These are phyloP conservation scores for Agrilus cyanescens DNA, from an alignment of 2,888 invertebrate species.

Conservation along the genomic window DNA sequence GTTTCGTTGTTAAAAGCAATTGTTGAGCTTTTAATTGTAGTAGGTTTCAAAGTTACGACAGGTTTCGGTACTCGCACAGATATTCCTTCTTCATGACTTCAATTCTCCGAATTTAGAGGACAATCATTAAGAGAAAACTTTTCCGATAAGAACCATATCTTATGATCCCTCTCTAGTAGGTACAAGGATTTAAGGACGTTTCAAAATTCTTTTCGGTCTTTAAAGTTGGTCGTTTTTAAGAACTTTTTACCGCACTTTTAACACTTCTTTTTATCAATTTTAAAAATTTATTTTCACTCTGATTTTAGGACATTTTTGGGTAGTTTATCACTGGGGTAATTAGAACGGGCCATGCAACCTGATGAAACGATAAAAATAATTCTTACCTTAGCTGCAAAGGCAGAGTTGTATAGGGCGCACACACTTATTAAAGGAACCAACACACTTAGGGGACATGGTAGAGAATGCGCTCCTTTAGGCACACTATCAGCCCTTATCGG, in stretches of 20 bases:
- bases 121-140: too few species aligned
- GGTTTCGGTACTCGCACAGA: too few species aligned
- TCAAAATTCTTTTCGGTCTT: background rate
- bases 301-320: background rate
- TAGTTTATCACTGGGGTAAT: too few species aligned
- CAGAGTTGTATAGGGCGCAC: slow-evolving; percentile 36
- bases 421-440: slow-evolving; percentile 37
- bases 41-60: too few species aligned
- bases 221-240: background rate
- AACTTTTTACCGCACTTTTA: background rate
- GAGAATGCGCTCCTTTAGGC: slow-evolving; percentile 39
- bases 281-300: slow-evolving; percentile 1
- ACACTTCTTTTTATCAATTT: slow-evolving; percentile 1
- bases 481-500: slow-evolving; percentile 38
- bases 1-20: too few species aligned
- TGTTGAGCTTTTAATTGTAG: too few species aligned
- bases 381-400: slow-evolving; percentile 33
- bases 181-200: too few species aligned
- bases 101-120: too few species aligned
- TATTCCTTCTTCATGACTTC: too few species aligned
- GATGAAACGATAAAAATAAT: background rate
- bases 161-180: too few species aligned
- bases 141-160: too few species aligned
- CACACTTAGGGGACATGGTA: slow-evolving; percentile 40
- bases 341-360: background rate